Base-by-base conservation (phyloP, 2,113 vertebrate species). In the Paramormyrops kingsleyae region DNA sequence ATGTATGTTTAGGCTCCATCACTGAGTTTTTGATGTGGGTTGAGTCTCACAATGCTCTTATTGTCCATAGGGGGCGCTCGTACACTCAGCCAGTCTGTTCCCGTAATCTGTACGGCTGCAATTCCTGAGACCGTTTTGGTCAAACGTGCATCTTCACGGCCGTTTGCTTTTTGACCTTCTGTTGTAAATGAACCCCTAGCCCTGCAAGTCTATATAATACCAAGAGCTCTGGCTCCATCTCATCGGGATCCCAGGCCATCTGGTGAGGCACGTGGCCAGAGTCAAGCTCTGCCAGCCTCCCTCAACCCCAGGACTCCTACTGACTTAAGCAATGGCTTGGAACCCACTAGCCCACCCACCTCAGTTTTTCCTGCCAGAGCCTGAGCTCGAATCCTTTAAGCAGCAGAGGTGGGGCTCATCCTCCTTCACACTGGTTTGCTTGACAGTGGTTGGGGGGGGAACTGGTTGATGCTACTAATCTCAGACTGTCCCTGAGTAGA, bases 211-310 rank as follows among this genome's bases (percentile, higher is more conserved):
- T 80, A 42, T 80, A 42, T 80, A 80, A 77, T 13, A 80, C 15
- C 17, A 53, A 80, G 74, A 80, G 13, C 15, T 42, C 31, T 42
- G 74, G 46, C 15, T 83, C 39, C 31, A 44, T 31, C 7, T 19
- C 88, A 31, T 53, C 49, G 39, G 27, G 12, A 24, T 83, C 49
- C 19, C 31, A 42, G 70, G 49, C 27, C 31, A 27, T 89, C 27
- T 89, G 88, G n/a, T 52, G 50, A 24, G 31, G 47, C n/a, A 13
- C 46, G 46, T 77, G 62, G 62, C 74, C 74, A 88, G 88, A 70
- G 46, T 84, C 39, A 77, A 77, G 31, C 10, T 53, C n/a, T 19
- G 50, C 50, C 50, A 52, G 50, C 17, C 52, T 17, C 50, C 50
- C 50, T 17, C 47, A 9, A 1, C 13, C 47, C 47, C 15, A 24